These are phyloP conservation scores for Troides helena DNA, from an alignment of 2,888 invertebrate genomes.

Conservation along the genomic window DNA sequence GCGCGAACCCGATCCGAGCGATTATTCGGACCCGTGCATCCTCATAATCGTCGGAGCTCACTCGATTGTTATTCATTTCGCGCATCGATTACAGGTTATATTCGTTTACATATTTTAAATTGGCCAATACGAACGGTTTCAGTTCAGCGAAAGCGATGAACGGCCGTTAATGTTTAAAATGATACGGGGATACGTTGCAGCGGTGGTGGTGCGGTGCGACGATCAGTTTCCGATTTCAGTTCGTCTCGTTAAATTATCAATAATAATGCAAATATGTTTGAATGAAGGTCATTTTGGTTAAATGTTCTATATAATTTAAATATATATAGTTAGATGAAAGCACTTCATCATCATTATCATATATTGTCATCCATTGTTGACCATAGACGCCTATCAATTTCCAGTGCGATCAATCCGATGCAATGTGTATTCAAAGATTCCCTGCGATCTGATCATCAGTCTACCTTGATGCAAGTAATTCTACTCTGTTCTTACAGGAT, in stretches of 20 bases:
- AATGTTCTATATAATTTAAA: neutral
- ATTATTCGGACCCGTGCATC: slow-evolving; percentile 38
- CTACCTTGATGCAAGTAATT: too few relatives aligned
- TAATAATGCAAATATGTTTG: slow-evolving; percentile 17
- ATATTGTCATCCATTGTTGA: neutral
- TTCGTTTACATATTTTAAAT: slow-evolving; percentile 28
- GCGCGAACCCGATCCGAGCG: slow-evolving; percentile 29
- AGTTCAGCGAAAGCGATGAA: neutral
- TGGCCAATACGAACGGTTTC: slow-evolving; percentile 11
- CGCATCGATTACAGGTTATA: slow-evolving; percentile 30
- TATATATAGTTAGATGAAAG: neutral
- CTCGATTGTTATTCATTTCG: slow-evolving; percentile 32
- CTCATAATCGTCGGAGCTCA: slow-evolving; percentile 31
- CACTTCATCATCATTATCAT: neutral
- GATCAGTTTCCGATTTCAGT: slow-evolving; percentile 12
- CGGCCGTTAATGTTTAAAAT: slow-evolving; percentile 24
- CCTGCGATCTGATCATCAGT: too few relatives aligned
- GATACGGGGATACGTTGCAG: slow-evolving; percentile 20
- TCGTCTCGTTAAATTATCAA: slow-evolving; percentile 1
- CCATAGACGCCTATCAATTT: too few relatives aligned
- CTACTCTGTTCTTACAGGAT: too few relatives aligned
- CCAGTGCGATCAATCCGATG: too few relatives aligned
- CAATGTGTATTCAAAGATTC: too few relatives aligned
- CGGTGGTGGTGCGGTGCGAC: slow-evolving; percentile 12
- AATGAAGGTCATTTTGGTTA: neutral